Evolutionary conservation across 2,888 invertebrate species (phyloP), one percentile per base, ranked within the genome.

Genomic region (Plagodis dolabraria): DNA sequence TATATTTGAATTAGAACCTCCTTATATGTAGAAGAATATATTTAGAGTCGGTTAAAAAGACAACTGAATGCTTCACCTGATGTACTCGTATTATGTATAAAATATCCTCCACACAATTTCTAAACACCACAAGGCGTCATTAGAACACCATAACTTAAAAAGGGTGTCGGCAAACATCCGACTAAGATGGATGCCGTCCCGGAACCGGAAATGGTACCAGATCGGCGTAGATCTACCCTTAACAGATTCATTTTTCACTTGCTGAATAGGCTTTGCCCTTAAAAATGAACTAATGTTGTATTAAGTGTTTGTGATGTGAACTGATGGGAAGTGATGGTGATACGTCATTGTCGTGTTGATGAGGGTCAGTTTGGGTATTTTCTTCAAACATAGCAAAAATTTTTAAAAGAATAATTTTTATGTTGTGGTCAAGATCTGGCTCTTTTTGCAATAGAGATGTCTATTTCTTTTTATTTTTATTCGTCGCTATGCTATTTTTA

Each of bases 121-220:
- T 12, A 51, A 46, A 60, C 52, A 65, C 58, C 45, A 62, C 58
- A 61, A 60, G 61, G 43, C 11, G 75, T 76, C 79, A 80, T 77
- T 79, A 77, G 68, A 62, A 67, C 71, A 71, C 76, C 75, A 80
- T 76, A 75, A 83, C 80, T 88, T 87, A 83, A 85, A 79, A 85
- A 83, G 83, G 85, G 89, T 86, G 89, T 87, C 85, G 78, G 52
- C 71, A 75, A 72, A 82, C 82, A 79, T 86, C 86, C 85, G 87
- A 88, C 85, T 83, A 80, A 87, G 89, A 89, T 89, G 83, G 87
- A 89, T 89, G 82, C 80, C 54, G 51, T 11, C 48, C 69, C 83
- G 89, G 86, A 89, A 84, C 42, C 75, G 89, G 89, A 89, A 88
- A 89, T 87, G 89, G 82, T 84, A 75, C 77, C 72, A 82, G 79